Conservation (phyloP, 2,888 invertebrate genomes). For the Phaonia tiefii region DNA sequence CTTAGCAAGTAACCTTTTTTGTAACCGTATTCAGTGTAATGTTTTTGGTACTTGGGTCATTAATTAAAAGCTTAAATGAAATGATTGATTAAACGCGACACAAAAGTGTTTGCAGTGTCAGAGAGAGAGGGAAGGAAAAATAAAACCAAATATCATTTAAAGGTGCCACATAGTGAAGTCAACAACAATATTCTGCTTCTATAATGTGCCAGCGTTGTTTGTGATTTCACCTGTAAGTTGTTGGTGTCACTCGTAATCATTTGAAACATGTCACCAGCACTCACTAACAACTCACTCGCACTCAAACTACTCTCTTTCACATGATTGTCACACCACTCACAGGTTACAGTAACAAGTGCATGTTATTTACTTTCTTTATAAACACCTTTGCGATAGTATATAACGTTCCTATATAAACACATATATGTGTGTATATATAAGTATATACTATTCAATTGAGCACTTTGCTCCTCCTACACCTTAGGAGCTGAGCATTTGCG, state of each 20-base stretch:
- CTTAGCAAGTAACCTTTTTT: neutral
- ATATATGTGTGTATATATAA: neutral
- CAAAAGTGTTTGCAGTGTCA: too few species aligned
- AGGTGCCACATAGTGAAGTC: conserved; percentile 5
- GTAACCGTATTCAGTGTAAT: conserved; percentile 14
- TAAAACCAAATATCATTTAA: conserved; percentile 1
- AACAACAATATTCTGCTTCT: neutral
- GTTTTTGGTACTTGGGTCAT: conserved; percentile 44
- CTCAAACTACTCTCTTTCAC: neutral
- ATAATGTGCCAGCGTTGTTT: neutral
- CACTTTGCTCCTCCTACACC: conserved; percentile 63
- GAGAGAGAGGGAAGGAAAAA: conserved; percentile 1
- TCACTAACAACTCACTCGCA: neutral
- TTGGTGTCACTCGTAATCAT: conserved; percentile 48
- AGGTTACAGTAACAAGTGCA: conserved; percentile 29
- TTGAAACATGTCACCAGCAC: conserved; percentile 12
- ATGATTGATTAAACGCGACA: conserved; percentile 57
- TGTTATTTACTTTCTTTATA: conserved; percentile 22
- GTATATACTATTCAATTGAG: neutral
- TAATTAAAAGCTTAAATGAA: conserved; percentile 66
- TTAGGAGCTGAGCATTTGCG: conserved; percentile 52
- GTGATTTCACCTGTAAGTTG: conserved; percentile 34
- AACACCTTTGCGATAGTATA: conserved; percentile 27
- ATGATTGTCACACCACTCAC: conserved; percentile 46
- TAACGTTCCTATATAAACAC: neutral